Conservation (phyloP, 2,888 invertebrate genomes). For the Drosophila borealis region DNA sequence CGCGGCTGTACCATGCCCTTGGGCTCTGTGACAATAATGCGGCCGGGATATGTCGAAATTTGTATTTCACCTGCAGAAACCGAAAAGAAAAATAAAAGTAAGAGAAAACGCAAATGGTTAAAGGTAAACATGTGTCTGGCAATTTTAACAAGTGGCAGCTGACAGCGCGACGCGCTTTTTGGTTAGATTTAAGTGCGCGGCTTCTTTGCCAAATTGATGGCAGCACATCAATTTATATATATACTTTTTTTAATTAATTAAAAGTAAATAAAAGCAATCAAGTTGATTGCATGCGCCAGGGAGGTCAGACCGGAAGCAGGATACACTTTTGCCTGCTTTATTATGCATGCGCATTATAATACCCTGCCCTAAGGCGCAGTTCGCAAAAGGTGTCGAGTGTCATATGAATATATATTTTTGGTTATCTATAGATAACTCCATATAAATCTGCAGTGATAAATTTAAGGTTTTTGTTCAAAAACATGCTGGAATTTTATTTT, state of each 20-base stretch:
- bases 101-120: background rate
- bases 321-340: slow-evolving; percentile 20
- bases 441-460: too few relatives aligned
- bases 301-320: slow-evolving; percentile 24
- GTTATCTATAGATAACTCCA: too few relatives aligned
- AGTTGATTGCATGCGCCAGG: slow-evolving; percentile 65
- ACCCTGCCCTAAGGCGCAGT: background rate
- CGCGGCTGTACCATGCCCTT: slow-evolving; percentile 91
- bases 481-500: too few relatives aligned
- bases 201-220: slow-evolving; percentile 37
- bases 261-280: slow-evolving; percentile 79
- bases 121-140: slow-evolving; percentile 16
- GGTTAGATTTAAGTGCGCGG: slow-evolving; percentile 58
- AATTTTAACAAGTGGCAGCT: slow-evolving; percentile 32
- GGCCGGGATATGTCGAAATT: slow-evolving; percentile 89
- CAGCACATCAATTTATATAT: slow-evolving; percentile 16
- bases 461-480: too few relatives aligned
- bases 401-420: background rate
- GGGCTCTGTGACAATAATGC: slow-evolving; percentile 89
- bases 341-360: slow-evolving; percentile 41
- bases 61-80: slow-evolving; percentile 86
- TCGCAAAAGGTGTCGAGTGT: background rate
- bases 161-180: slow-evolving; percentile 24
- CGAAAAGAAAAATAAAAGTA: background rate
- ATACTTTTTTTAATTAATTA: slow-evolving; percentile 73